These are phyloP conservation scores for Setipinna tenuifilis DNA, from an alignment of 2,797 vertebrate species.

Conservation along the genomic window DNA sequence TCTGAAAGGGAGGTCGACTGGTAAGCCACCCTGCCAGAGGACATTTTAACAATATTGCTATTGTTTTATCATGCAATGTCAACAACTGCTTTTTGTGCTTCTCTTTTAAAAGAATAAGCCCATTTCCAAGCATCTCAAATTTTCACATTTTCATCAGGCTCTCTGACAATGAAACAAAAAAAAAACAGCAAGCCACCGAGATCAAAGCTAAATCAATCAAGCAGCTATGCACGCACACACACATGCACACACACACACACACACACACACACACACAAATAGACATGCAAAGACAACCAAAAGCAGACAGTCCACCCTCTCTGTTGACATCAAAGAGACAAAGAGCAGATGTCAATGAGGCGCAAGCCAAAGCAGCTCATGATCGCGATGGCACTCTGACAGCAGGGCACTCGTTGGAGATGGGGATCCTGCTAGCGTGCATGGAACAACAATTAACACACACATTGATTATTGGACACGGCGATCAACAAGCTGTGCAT, in stretches of 20 bases:
- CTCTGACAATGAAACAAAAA: neutral
- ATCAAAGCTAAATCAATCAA: conserved; percentile 26
- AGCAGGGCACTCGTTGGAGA: conserved; percentile 37
- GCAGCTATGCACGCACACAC: neutral
- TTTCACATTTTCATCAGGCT: conserved; percentile 23
- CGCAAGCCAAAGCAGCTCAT: conserved; percentile 18
- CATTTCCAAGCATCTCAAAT: neutral
- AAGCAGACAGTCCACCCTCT: neutral
- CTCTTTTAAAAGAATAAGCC: neutral
- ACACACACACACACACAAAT: neutral
- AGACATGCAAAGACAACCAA: neutral
- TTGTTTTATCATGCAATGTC: conserved; percentile 1
- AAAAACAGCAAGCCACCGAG: conserved; percentile 24
- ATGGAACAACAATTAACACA: conserved; percentile 40
- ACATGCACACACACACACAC: neutral
- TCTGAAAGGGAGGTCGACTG: neutral
- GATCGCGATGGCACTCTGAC: conserved; percentile 51
- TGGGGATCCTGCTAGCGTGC: conserved; percentile 8
- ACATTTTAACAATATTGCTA: neutral
- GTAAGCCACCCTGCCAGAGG: neutral
- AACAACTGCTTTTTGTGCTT: neutral
- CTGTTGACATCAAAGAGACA: neutral
- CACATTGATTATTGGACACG: conserved; percentile 49
- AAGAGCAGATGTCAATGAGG: conserved; percentile 11
- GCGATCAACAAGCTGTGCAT: conserved; percentile 39